Conservation (phyloP, 2,888 invertebrate species). For the Myopa testacea region DNA sequence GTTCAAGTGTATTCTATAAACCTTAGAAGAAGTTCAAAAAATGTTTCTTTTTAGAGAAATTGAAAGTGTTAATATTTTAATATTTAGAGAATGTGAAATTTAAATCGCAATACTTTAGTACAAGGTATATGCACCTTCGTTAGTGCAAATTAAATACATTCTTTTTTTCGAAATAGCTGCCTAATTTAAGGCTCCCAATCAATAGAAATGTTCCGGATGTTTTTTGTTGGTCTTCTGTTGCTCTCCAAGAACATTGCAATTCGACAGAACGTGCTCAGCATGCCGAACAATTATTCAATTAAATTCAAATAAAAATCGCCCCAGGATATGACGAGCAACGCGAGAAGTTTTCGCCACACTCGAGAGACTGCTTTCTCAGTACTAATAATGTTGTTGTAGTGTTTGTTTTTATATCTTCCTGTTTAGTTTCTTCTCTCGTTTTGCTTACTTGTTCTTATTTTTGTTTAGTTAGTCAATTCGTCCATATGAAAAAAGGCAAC, state of each 20-base stretch:
- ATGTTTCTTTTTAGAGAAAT: not conserved
- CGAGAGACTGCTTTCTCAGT: constrained; percentile 9
- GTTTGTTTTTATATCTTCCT: constrained; percentile 1
- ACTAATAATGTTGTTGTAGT: constrained; percentile 14
- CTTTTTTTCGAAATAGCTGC: not conserved
- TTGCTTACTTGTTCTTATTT: not conserved
- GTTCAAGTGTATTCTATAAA: not conserved
- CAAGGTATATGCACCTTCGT: not conserved
- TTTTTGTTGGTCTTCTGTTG: too few relatives aligned
- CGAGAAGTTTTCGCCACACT: constrained; percentile 22
- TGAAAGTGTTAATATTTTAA: not conserved
- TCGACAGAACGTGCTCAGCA: constrained; percentile 58
- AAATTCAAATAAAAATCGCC: constrained; percentile 65
- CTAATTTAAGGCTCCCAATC: not conserved
- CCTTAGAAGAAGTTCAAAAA: not conserved
- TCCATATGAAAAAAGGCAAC: constrained; percentile 21
- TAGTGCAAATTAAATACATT: not conserved
- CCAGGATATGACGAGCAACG: constrained; percentile 44
- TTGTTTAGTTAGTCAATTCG: not conserved
- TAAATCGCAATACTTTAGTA: not conserved
- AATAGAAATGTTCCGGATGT: constrained; percentile 38
- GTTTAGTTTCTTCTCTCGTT: constrained; percentile 5
- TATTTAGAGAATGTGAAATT: not conserved
- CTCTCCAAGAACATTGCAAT: constrained; percentile 37
- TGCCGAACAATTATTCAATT: constrained; percentile 68